Conservation (phyloP, 2,888 invertebrate species). For the Hirudinaria manillensis region DNA sequence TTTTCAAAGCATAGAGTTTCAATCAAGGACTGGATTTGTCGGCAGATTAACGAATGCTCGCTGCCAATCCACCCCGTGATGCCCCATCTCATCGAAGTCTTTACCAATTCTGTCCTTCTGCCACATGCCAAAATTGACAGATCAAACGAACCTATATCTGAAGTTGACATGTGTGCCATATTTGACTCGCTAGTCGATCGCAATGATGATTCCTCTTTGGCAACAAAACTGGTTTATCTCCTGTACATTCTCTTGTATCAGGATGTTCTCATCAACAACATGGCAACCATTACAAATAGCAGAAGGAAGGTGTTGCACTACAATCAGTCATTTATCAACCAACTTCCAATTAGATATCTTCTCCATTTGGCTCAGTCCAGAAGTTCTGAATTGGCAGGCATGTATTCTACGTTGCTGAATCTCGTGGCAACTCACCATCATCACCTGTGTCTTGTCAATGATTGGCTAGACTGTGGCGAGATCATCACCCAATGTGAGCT, state of each 20-base stretch:
- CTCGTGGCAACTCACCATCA: slow-evolving; percentile 82
- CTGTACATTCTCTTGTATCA: slow-evolving; percentile 89
- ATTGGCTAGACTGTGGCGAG: slow-evolving; percentile 71
- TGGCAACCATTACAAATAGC: slow-evolving; percentile 43
- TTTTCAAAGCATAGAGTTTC: slow-evolving; percentile 93
- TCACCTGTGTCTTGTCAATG: slow-evolving; percentile 86
- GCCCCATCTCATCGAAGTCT: slow-evolving; percentile 86
- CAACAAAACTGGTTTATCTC: slow-evolving; percentile 78
- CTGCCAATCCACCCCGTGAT: slow-evolving; percentile 88
- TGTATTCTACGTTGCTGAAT: slow-evolving; percentile 81
- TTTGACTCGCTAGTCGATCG: slow-evolving; percentile 39
- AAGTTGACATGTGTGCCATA: slow-evolving; percentile 71
- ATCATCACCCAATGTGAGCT: slow-evolving; percentile 11
- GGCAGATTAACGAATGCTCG: slow-evolving; percentile 79
- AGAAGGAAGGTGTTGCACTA: slow-evolving; percentile 55
- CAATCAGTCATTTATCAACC: slow-evolving; percentile 77
- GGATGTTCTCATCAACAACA: slow-evolving; percentile 68
- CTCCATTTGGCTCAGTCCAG: slow-evolving; percentile 85
- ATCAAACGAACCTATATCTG: slow-evolving; percentile 82
- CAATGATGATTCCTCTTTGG: slow-evolving; percentile 55
- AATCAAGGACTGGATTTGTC: slow-evolving; percentile 87
- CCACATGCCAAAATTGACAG: slow-evolving; percentile 59
- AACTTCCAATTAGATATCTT: slow-evolving; percentile 85
- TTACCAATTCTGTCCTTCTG: slow-evolving; percentile 78
- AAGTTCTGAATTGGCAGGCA: slow-evolving; percentile 77